A percentile compares a stretch with the other conserved stretches of the same genome.
Evolutionary conservation across 1,140 invertebrate species (phyloP).

Genomic region (Chlorops oryzae): DNA sequence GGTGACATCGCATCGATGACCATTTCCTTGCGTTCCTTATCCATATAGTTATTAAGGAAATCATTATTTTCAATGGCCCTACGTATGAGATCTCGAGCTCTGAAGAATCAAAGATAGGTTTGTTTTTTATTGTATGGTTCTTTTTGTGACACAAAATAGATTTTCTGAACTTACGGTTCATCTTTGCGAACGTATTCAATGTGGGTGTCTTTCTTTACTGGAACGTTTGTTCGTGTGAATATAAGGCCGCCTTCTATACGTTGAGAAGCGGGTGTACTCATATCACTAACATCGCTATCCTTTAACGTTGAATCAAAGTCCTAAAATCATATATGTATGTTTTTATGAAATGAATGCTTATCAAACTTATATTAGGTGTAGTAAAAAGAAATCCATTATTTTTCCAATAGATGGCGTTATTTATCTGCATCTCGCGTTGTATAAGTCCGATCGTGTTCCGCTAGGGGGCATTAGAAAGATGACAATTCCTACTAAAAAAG

Average conservation of each 20-base stretch:
- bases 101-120: slow-evolving; percentile 23
- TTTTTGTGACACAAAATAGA: not conserved
- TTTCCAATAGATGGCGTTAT: no score
- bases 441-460: no score
- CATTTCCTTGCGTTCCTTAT: slow-evolving; percentile 70
- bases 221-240: slow-evolving; percentile 37
- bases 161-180: slow-evolving; percentile 35
- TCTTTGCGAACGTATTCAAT: slow-evolving; percentile 44
- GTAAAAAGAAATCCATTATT: no score
- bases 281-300: slow-evolving; percentile 13
- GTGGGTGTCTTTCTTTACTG: slow-evolving; percentile 35
- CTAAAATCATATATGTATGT: no score
- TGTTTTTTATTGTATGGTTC: not conserved
- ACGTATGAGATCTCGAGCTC: slow-evolving; percentile 52
- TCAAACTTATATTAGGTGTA: no score
- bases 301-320: slow-evolving; percentile 16
- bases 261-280: slow-evolving; percentile 25
- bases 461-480: no score
- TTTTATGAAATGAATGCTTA: no score
- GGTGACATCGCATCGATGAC: slow-evolving; percentile 91
- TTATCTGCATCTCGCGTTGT: no score
- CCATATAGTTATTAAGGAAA: slow-evolving; percentile 84
- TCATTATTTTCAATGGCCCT: slow-evolving; percentile 75
- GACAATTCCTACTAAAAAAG: no score
- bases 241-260: slow-evolving; percentile 42